Evolutionary conservation across 2,797 vertebrate genomes (phyloP).

Genomic region (Sciurus carolinensis): DNA sequence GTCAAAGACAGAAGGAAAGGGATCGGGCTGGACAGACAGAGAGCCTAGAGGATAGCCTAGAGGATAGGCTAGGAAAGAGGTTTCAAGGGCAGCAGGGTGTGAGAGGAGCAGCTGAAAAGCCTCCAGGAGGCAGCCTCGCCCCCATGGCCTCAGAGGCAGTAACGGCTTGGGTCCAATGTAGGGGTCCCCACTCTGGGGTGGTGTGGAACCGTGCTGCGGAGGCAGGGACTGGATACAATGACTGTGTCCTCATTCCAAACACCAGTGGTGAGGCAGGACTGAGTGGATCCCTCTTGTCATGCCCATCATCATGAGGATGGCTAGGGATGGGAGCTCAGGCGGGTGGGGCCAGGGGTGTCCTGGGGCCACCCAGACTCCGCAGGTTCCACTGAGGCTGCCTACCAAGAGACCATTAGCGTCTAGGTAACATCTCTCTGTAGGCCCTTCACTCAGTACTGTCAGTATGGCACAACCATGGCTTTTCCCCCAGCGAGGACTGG

Average conservation of each 20-base stretch:
- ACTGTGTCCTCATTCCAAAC: rapidly evolving
- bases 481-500: neutral
- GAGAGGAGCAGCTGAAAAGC: neutral
- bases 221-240: rapidly evolving
- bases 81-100: neutral
- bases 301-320: neutral
- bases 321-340: neutral
- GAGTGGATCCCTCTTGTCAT: neutral
- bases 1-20: conserved; percentile 70
- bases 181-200: neutral
- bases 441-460: neutral
- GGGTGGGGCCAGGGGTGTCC: too few relatives aligned
- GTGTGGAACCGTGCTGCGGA: rapidly evolving
- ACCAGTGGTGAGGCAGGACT: neutral
- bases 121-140: neutral
- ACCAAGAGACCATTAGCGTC: neutral
- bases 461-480: neutral
- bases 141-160: neutral
- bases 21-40: neutral
- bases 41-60: neutral
- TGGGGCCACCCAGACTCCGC: neutral
- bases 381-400: neutral
- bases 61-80: too few relatives aligned
- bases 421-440: neutral
- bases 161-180: neutral